These are phyloP conservation scores for Hetaerina titia DNA, from an alignment of 2,888 invertebrate genomes.

Conservation along the genomic window DNA sequence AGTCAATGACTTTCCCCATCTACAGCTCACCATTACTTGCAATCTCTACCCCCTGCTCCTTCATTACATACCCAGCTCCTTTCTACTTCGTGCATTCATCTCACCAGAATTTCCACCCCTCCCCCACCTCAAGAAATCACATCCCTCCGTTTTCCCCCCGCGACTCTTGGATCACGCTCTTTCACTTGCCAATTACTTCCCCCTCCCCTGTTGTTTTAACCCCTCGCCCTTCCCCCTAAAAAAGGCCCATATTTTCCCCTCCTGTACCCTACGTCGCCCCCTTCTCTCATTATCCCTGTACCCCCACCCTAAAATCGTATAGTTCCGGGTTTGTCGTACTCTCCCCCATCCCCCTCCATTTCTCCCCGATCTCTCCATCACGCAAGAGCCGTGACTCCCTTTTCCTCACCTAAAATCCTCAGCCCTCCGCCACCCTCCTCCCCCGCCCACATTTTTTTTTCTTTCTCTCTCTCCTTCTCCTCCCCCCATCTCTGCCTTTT, in stretches of 20 bases:
- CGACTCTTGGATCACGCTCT: neutral
- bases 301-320: conserved; percentile 1
- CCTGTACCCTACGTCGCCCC: neutral
- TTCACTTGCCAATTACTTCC: neutral
- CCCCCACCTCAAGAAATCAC: neutral
- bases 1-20: too few species aligned
- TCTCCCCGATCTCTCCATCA: neutral
- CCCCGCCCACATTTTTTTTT: neutral
- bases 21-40: too few species aligned
- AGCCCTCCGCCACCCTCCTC: neutral
- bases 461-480: neutral
- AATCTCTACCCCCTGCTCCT: too few species aligned
- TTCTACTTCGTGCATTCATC: neutral
- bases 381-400: conserved; percentile 42
- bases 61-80: neutral
- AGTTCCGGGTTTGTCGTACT: conserved; percentile 38
- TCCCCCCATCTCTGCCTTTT: neutral
- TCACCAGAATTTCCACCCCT: neutral
- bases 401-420: neutral
- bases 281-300: neutral
- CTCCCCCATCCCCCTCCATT: neutral
- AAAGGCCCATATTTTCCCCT: neutral
- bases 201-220: neutral
- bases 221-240: neutral
- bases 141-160: neutral